These are phyloP conservation scores for Ficedula albicollis DNA, from an alignment of 2,797 vertebrate genomes.

Conservation along the genomic window DNA sequence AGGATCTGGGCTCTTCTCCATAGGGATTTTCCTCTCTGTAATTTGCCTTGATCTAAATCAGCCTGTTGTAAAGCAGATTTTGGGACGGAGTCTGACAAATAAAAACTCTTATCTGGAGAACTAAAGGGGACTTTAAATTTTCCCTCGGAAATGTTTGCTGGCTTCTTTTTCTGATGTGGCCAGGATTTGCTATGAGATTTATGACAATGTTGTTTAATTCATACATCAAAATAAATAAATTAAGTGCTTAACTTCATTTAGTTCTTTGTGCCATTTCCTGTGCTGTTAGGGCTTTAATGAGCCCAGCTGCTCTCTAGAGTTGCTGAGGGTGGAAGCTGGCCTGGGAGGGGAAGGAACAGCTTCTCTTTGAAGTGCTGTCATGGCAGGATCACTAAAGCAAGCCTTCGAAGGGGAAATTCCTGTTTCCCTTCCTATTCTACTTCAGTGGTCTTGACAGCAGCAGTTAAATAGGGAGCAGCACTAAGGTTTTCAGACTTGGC, in stretches of 20 bases:
- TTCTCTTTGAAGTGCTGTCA: slow-evolving; percentile 51
- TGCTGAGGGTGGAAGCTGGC: slow-evolving; percentile 38
- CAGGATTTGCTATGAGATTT: slow-evolving; percentile 5
- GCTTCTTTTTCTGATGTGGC: slow-evolving; percentile 31
- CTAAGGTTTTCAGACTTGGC: background rate
- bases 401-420: slow-evolving; percentile 46
- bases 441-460: background rate
- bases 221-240: slow-evolving; percentile 59
- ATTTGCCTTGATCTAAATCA: slow-evolving; percentile 40
- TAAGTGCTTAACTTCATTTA: slow-evolving; percentile 21
- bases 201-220: slow-evolving; percentile 47
- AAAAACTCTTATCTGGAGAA: slow-evolving; percentile 13
- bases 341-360: slow-evolving; percentile 56
- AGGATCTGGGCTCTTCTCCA: background rate
- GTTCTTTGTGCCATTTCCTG: slow-evolving; percentile 5
- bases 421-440: slow-evolving; percentile 34
- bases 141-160: slow-evolving; percentile 21
- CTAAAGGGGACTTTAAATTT: background rate
- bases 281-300: slow-evolving; percentile 29
- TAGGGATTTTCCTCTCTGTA: slow-evolving; percentile 40
- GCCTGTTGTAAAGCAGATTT: slow-evolving; percentile 8
- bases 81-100: background rate
- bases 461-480: background rate
- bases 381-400: slow-evolving; percentile 30
- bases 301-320: slow-evolving; percentile 42